Evolutionary conservation across 1,140 invertebrate species (phyloP), one percentile per base, ranked within the genome.

Genomic region (Capitella teleta): DNA sequence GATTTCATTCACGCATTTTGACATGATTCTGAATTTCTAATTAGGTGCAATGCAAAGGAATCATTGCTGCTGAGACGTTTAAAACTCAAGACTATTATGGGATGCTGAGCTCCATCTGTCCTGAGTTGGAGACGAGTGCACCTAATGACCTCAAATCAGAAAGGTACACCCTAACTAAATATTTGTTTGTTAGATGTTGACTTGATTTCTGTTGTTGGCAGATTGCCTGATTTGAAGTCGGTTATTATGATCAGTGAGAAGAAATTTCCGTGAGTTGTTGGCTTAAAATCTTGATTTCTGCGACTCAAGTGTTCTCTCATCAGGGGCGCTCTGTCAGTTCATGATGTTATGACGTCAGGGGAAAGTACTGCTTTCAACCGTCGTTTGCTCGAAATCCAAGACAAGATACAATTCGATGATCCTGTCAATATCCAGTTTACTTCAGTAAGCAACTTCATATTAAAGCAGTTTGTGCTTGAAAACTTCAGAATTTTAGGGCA

Each of bases 351-450:
- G 16, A 19, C 23, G 12, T 26, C 40, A 30, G 49, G 34, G 28
- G 44, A 21, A 28, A 43, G 47, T 36, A 10, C 18, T 38, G 23
- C 23, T 49, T 19, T 23, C 25, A 41, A 28, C 30, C 16, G n/a
- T n/a, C n/a, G n/a, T 23, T 5, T 47, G 25, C 19, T 23, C 12
- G 45, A 73, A 37, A 49, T 77, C 8, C 69, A 77, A 56, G 54
- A 67, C 40, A 60, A 67, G 14, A 69, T 87, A 3, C 78, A 78
- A 43, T 79, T 84, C 10, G 78, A 84, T 59, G 78, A 80, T 19
- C 77, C 80, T 1, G 80, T 78, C 49, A 83, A 86, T 60, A 82
- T 93, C 56, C 86, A 90, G 61, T 91, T 92, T 56, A 92, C 89
- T 1, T 93, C 89, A 1, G 70, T 71, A 59, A 61, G 62, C 58